phyloP scores from a whole-genome alignment of 2,113 vertebrate species.

The Cacatua alba region DNA sequence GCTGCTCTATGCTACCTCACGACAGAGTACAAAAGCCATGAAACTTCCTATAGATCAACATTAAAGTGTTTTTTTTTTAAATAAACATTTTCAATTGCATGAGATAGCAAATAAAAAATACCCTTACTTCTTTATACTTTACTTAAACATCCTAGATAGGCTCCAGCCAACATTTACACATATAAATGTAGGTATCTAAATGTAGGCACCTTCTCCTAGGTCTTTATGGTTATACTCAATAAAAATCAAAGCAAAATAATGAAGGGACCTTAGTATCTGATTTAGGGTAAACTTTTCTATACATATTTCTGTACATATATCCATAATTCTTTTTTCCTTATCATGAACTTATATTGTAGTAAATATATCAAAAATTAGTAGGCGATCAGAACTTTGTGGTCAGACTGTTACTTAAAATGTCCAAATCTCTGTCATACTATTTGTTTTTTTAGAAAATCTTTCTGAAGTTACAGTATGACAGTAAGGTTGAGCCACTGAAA shows the following conservation, averaged over 20 bases:
- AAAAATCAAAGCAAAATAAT: background rate
- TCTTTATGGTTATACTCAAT: background rate
- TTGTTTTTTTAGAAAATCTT: background rate
- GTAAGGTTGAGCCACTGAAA: background rate
- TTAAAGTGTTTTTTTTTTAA: background rate
- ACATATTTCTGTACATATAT: background rate
- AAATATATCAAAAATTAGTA: background rate
- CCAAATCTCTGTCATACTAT: background rate
- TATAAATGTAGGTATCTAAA: background rate
- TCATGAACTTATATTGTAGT: background rate
- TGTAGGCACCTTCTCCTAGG: background rate
- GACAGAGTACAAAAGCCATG: background rate
- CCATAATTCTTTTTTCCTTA: background rate
- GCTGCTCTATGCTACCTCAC: background rate
- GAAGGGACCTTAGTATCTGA: background rate
- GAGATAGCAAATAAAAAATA: background rate
- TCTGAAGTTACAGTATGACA: background rate
- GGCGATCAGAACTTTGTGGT: background rate
- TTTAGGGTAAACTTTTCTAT: background rate
- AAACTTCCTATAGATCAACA: background rate
- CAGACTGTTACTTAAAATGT: background rate
- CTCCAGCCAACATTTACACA: background rate
- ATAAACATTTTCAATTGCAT: background rate
- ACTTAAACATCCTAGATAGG: background rate
- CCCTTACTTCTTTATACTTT: background rate